Evolutionary conservation across 2,113 vertebrate species (phyloP).

Genomic region (Caretta caretta): DNA sequence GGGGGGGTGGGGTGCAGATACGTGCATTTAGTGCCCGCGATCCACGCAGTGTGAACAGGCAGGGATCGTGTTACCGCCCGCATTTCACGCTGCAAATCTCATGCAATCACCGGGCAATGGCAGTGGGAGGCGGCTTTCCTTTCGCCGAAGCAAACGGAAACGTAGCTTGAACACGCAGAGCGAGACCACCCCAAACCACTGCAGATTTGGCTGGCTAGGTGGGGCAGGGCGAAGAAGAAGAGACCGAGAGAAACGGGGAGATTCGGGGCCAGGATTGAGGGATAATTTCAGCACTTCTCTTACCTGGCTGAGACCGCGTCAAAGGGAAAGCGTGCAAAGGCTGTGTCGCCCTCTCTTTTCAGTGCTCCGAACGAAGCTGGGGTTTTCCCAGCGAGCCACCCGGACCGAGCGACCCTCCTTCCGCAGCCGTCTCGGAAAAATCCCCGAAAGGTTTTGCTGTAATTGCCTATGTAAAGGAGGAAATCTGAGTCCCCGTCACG

Average conservation of each 20-base stretch:
- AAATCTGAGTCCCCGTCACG: no score
- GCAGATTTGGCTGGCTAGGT: no score
- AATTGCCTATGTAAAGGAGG: background rate
- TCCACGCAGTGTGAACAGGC: no score
- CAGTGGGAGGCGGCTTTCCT: background rate
- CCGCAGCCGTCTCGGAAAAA: background rate
- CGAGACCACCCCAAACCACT: no score
- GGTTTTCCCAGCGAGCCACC: background rate
- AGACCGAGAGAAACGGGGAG: no score
- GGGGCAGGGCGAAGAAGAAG: background rate
- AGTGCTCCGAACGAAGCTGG: background rate
- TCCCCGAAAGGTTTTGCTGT: background rate
- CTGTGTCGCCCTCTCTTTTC: background rate
- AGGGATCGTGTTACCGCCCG: background rate
- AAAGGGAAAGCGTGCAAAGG: background rate
- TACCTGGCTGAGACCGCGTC: background rate
- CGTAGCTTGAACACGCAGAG: no score
- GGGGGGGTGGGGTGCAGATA: no score
- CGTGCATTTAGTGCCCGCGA: no score
- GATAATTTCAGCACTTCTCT: background rate
- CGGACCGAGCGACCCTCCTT: background rate
- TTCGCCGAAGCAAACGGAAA: no score
- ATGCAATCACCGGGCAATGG: background rate
- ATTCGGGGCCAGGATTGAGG: no score
- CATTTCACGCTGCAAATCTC: fast-evolving